These are phyloP conservation scores for Rotaria socialis DNA, from an alignment of 2,888 invertebrate species.

Conservation along the genomic window DNA sequence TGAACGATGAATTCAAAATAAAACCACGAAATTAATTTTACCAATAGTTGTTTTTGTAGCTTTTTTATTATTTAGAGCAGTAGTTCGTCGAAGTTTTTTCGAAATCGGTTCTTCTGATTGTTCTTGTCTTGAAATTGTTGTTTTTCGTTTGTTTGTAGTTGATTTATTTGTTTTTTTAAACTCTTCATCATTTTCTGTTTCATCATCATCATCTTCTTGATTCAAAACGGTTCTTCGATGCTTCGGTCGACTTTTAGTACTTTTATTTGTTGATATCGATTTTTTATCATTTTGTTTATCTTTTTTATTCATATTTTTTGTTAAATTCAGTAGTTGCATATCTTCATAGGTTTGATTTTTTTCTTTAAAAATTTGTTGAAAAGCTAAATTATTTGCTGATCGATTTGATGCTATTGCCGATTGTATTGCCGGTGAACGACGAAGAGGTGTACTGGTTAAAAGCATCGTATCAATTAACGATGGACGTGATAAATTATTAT, in stretches of 20 bases:
- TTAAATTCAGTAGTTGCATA: slow-evolving; percentile 12
- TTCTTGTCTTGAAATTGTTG: background rate
- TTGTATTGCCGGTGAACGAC: background rate
- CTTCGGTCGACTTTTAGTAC: background rate
- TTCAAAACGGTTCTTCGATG: background rate
- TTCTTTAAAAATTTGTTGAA: background rate
- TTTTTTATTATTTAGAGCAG: background rate
- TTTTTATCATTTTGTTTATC: background rate
- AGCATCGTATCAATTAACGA: slow-evolving; percentile 11
- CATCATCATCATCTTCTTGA: background rate
- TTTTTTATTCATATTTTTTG: background rate
- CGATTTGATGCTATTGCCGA: background rate
- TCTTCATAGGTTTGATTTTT: slow-evolving; percentile 12
- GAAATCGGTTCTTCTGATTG: background rate
- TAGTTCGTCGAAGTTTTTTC: background rate
- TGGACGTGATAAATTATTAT: background rate
- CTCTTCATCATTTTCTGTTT: slow-evolving; percentile 1
- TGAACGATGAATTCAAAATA: background rate
- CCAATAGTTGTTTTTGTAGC: background rate
- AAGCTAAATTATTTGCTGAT: background rate
- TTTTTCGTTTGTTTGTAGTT: background rate
- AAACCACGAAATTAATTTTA: background rate
- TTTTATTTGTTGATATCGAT: background rate
- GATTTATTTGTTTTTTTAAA: background rate
- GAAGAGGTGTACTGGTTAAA: slow-evolving; percentile 3